Conservation (phyloP, 2,797 vertebrate genomes). For the Bovichtus diacanthus region DNA sequence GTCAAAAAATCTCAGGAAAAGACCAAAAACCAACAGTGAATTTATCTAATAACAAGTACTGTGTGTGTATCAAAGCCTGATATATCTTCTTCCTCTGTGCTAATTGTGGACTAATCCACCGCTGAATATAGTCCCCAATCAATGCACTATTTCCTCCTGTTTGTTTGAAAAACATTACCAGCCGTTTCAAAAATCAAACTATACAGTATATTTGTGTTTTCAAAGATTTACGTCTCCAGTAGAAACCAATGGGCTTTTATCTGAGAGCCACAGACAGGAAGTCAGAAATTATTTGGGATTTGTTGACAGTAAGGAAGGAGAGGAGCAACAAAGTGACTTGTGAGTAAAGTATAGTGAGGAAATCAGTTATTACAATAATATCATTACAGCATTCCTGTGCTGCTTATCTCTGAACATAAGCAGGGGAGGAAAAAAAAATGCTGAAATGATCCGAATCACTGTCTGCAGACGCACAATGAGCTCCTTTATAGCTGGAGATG, state of each 20-base stretch:
- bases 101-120: background rate
- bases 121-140: background rate
- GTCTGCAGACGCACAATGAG: conserved; percentile 75
- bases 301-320: background rate
- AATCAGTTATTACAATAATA: background rate
- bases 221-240: too few species aligned
- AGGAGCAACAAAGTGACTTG: too few species aligned
- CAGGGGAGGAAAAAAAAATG: conserved; percentile 49
- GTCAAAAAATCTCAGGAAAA: background rate
- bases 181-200: too few species aligned
- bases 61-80: too few species aligned
- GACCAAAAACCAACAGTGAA: background rate
- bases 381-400: conserved; percentile 27
- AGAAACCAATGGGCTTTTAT: too few species aligned
- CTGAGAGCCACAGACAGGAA: too few species aligned
- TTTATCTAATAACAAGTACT: too few species aligned
- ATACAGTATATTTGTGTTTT: too few species aligned
- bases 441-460: conserved; percentile 57
- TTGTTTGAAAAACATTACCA: too few species aligned
- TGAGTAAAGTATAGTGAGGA: too few species aligned
- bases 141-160: too few species aligned
- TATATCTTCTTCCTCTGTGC: too few species aligned
- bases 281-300: background rate
- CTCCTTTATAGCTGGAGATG: conserved; percentile 75
- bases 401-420: conserved; percentile 14